Evolutionary conservation across 2,113 vertebrate genomes (phyloP).

Genomic region (Dissostichus mawsoni): DNA sequence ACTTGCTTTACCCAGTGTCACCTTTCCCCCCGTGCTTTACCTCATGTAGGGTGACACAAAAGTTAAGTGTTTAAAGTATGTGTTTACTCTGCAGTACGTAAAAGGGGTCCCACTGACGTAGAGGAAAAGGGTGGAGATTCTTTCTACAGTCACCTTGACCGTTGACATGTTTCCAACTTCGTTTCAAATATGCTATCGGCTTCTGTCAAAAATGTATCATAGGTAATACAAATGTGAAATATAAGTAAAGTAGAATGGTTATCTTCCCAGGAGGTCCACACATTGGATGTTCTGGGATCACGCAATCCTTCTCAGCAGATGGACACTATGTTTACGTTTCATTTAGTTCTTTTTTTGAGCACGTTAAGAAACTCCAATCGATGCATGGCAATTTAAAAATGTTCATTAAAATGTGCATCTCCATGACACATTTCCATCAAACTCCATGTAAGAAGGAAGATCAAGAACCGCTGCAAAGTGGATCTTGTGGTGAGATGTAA

Average conservation of each 20-base stretch:
- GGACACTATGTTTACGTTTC: background rate
- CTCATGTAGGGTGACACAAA: background rate
- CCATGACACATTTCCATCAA: background rate
- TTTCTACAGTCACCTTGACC: background rate
- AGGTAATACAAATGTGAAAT: too few relatives aligned
- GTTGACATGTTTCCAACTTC: too few relatives aligned
- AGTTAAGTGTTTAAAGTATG: background rate
- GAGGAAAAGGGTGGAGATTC: background rate
- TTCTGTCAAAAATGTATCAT: too few relatives aligned
- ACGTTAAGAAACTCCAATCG: too few relatives aligned
- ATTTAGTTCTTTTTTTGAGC: too few relatives aligned
- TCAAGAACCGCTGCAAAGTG: background rate
- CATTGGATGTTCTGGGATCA: background rate
- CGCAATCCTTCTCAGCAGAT: background rate
- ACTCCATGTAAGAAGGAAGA: background rate
- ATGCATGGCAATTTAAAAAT: background rate
- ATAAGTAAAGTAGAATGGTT: background rate
- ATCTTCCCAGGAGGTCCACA: too few relatives aligned
- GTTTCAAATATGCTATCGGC: too few relatives aligned
- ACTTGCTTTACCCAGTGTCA: background rate
- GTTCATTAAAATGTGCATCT: background rate
- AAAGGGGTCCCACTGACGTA: background rate
- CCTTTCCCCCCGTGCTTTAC: background rate
- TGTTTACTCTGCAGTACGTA: background rate
- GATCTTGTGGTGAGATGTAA: background rate